Evolutionary conservation across 2,113 vertebrate genomes (phyloP).

Genomic region (Pavo muticus): DNA sequence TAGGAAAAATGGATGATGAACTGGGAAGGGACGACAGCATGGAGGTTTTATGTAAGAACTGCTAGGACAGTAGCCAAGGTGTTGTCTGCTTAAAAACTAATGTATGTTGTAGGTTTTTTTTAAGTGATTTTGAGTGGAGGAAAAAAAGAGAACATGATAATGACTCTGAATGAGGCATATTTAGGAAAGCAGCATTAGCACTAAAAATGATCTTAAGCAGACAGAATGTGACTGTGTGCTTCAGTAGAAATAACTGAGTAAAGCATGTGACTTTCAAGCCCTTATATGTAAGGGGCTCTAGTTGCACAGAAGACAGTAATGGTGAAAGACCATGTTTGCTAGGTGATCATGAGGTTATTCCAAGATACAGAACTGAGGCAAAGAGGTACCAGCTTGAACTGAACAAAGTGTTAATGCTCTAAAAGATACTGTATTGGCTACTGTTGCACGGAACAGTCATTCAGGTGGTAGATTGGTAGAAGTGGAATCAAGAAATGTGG

Average conservation of each 20-base stretch:
- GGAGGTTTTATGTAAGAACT: not conserved
- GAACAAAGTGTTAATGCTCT: not conserved
- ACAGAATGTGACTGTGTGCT: not conserved
- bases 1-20: not conserved
- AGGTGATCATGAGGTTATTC: not conserved
- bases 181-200: not conserved
- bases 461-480: not conserved
- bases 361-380: not conserved
- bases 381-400: not conserved
- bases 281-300: accelerated
- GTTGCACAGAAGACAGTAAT: not conserved
- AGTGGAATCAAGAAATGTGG: not conserved
- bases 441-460: not conserved
- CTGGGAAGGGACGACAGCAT: not conserved
- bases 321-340: accelerated
- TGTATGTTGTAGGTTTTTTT: not conserved
- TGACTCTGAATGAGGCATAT: not conserved
- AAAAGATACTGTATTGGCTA: not conserved
- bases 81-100: not conserved
- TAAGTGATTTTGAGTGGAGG: not conserved
- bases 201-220: not conserved
- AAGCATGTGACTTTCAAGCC: not conserved
- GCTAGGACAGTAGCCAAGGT: not conserved
- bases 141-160: not conserved
- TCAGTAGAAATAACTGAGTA: not conserved